Evolutionary conservation across 2,888 invertebrate species (phyloP).

Genomic region (Harpagoxenus sublaevis): DNA sequence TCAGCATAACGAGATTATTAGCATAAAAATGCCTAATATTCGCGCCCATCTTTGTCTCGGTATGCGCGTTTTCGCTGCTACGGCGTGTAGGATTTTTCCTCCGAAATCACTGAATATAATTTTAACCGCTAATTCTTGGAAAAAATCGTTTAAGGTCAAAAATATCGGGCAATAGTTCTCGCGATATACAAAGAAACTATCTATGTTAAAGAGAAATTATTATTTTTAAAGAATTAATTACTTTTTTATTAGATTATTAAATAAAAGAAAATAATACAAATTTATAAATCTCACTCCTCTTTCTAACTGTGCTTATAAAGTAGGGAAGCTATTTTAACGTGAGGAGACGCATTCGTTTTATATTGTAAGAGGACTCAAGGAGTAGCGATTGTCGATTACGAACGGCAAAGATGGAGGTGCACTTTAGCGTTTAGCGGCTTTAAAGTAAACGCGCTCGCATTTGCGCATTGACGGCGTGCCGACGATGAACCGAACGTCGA

Average conservation of each 20-base stretch:
- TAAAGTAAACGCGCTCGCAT: constrained; percentile 38
- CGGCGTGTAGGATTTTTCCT: constrained; percentile 2
- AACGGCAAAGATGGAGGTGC: not conserved
- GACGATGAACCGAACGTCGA: constrained; percentile 16
- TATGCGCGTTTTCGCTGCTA: not conserved
- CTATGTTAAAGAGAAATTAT: not conserved
- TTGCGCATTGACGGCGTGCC: not conserved
- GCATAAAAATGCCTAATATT: constrained; percentile 42
- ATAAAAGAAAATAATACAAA: not conserved
- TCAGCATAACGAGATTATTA: constrained; percentile 38
- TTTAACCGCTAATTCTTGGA: not conserved
- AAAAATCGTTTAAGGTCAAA: not conserved
- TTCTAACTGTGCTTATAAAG: not conserved
- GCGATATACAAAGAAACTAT: not conserved
- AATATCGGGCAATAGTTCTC: not conserved
- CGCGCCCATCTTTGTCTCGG: not conserved
- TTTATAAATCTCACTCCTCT: not conserved
- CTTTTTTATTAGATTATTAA: not conserved
- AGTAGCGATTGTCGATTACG: constrained; percentile 17
- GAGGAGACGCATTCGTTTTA: not conserved
- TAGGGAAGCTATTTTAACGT: not conserved
- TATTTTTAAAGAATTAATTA: not conserved
- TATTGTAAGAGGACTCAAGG: not conserved
- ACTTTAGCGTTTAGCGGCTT: constrained; percentile 13
- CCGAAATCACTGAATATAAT: not conserved